phyloP scores from a whole-genome alignment of 2,888 invertebrate species.

The Zygothrica quintamaculata region DNA sequence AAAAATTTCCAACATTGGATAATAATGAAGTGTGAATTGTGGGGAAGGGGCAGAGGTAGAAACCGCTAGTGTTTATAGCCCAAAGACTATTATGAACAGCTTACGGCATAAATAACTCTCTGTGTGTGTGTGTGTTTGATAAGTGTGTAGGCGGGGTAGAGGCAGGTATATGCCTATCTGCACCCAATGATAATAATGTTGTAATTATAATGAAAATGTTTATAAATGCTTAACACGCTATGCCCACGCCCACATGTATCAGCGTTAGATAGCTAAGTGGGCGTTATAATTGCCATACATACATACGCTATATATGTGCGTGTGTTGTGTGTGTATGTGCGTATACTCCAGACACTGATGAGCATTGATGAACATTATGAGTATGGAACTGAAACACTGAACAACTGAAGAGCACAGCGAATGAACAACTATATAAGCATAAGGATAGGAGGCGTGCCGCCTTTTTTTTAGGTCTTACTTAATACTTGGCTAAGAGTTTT shows the following conservation, averaged over 20 bases:
- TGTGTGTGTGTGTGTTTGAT: conserved; percentile 10
- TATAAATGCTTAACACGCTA: conserved; percentile 46
- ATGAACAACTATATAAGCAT: too few species aligned
- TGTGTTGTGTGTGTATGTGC: conserved; percentile 10
- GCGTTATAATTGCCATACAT: conserved; percentile 36
- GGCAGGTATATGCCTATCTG: conserved; percentile 27
- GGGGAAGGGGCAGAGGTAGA: background rate
- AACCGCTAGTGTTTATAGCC: background rate
- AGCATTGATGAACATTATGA: conserved; percentile 44
- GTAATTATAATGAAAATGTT: conserved; percentile 73
- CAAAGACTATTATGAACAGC: conserved; percentile 1
- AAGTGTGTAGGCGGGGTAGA: background rate
- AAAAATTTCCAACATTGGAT: conserved; percentile 61
- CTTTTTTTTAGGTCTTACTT: conserved; percentile 1
- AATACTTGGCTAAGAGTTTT: conserved; percentile 47
- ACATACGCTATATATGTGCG: conserved; percentile 6
- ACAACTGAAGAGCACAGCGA: background rate
- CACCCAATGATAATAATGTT: conserved; percentile 57
- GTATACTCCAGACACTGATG: conserved; percentile 23
- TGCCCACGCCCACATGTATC: conserved; percentile 17
- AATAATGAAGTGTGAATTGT: background rate
- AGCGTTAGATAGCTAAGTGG: conserved; percentile 17
- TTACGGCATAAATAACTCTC: background rate
- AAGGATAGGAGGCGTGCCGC: conserved; percentile 27
- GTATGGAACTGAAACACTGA: too few species aligned